Percentiles rank a stretch among this genome's conserved stretches.
Conservation (phyloP, 2,113 vertebrate genomes). For the Sylvia atricapilla region DNA sequence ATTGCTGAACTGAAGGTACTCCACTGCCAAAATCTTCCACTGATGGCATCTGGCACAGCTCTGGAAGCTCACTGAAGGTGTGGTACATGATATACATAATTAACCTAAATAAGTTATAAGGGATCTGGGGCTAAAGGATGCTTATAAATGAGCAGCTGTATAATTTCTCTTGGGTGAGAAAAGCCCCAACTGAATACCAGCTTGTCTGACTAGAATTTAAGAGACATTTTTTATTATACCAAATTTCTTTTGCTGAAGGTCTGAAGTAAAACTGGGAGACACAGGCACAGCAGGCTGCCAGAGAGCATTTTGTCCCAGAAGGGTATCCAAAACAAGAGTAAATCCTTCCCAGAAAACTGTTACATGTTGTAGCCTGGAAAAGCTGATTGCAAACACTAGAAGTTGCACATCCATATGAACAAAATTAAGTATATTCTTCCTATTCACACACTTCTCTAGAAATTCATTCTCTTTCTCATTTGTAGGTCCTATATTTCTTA, state of each 20-base stretch:
- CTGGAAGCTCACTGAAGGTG: not conserved
- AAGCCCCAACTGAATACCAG: not conserved
- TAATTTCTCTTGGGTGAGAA: not conserved
- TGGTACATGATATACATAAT: not conserved
- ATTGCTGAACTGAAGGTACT: not conserved
- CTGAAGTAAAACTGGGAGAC: not conserved
- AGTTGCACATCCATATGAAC: not conserved
- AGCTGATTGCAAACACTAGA: not conserved
- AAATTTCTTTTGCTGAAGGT: not conserved
- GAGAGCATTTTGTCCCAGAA: constrained; percentile 6
- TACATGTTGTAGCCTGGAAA: not conserved
- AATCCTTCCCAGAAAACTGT: constrained; percentile 29
- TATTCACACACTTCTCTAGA: not conserved
- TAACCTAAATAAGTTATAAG: not conserved
- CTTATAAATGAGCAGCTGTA: not conserved
- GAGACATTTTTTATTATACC: not conserved
- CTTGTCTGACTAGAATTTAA: not conserved
- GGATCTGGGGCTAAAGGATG: not conserved
- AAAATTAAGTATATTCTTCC: not conserved
- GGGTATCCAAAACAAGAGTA: not conserved
- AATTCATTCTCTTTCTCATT: not conserved
- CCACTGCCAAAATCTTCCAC: not conserved
- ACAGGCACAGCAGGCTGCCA: not conserved
- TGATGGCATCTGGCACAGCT: not conserved
- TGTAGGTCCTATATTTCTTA: not conserved